Base-by-base conservation (phyloP, 2,797 vertebrate species). In the Yasuhikotakia modesta region DNA sequence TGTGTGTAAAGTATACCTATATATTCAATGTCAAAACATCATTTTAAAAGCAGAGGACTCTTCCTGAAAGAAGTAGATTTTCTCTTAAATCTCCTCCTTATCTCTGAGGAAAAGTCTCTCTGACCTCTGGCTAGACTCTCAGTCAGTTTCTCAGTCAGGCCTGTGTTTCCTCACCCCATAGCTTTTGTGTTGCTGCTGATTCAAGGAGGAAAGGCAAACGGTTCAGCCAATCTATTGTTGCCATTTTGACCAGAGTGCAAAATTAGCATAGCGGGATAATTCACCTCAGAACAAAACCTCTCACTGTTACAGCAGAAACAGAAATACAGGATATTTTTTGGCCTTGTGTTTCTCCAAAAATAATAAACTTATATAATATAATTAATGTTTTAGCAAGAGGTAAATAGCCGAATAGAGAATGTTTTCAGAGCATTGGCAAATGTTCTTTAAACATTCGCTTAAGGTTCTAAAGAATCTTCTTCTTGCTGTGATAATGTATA, bases 41-140 rank as follows among this genome's bases (percentile, higher is more conserved):
- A 73, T 64, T 22, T 73, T 80, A 67, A 76, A 81, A 79, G 78
- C 68, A 77, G 58, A 76, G 65, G n/a, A 19, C 43, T 66, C 63
- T 81, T 67, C 85, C 76, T 78, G 71, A 83, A 79, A 83, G 64
- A 60, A 67, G 10, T 39, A 73, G 46, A 32, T 58, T 82, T 82
- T 78, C 21, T 71, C 73, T 82, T 58, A 81, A 69, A 76, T 78
- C 79, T 73, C 48, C 35, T 22, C 63, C 90, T 92, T 92, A 92
- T 93, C 92, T 88, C 85, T 85, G 77, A 88, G 5, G 86, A 84
- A n/a, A 83, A 88, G 88, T 90, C 88, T 88, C 90, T 90, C 87
- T 90, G 90, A 91, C 88, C 91, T 87, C 76, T 69, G 60, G 84
- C 83, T 79, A 84, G 88, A 85, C 87, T 79, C 84, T 88, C 81